Conservation (phyloP, 2,888 invertebrate genomes). For the Drosophila acutilabella region DNA sequence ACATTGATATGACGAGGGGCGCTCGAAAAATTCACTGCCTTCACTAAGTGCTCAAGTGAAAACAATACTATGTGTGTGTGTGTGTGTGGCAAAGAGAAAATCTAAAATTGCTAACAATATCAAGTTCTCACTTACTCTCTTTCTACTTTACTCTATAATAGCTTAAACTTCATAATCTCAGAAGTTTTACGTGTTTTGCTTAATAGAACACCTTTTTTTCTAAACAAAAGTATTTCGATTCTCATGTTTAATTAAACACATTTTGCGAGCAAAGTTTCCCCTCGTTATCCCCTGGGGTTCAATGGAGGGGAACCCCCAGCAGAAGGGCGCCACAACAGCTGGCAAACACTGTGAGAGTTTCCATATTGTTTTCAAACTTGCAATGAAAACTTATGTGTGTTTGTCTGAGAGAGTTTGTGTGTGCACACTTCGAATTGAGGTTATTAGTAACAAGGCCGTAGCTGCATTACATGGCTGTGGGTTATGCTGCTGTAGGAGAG, state of each 20-base stretch:
- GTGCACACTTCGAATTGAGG: conserved; percentile 68
- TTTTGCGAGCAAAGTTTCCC: background rate
- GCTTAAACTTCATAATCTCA: background rate
- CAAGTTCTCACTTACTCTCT: background rate
- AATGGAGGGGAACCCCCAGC: conserved; percentile 19
- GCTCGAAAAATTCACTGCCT: conserved; percentile 8
- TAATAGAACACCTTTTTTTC: background rate
- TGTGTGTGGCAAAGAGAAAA: background rate
- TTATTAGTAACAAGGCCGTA: conserved; percentile 80
- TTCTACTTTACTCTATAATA: background rate
- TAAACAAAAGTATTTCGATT: conserved; percentile 1
- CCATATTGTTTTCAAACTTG: conserved; percentile 62
- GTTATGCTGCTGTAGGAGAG: conserved; percentile 3
- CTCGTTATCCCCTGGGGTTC: background rate
- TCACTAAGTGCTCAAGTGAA: conserved; percentile 27
- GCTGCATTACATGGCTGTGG: conserved; percentile 49
- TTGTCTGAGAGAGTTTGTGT: conserved; percentile 28
- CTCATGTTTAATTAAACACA: conserved; percentile 11
- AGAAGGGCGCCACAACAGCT: conserved; percentile 13
- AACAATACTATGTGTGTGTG: conserved; percentile 5
- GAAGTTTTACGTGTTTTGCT: background rate
- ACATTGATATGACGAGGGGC: conserved; percentile 59
- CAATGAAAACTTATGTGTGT: conserved; percentile 18
- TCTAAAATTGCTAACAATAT: conserved; percentile 4
- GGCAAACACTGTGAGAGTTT: conserved; percentile 41